A percentile compares a stretch with the other conserved stretches of the same genome.
Evolutionary conservation across 2,888 invertebrate species (phyloP).

Genomic region (Amaurobius ferox): DNA sequence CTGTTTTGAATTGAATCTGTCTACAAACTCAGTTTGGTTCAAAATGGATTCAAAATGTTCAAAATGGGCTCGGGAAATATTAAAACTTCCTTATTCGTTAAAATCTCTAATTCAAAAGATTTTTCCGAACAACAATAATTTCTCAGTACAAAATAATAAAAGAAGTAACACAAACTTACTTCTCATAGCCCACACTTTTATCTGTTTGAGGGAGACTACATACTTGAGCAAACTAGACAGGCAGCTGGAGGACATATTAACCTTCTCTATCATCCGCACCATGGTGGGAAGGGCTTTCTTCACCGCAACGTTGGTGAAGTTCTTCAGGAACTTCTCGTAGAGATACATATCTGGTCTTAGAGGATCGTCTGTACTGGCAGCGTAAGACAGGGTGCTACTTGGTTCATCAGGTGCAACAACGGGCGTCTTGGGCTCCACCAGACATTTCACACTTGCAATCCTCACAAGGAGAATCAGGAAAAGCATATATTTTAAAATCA

Average conservation of each 20-base stretch:
- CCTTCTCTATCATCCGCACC: constrained; percentile 30
- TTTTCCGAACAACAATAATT: no score
- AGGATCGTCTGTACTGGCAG: neutral
- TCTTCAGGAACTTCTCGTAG: constrained; percentile 50
- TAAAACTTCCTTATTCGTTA: no score
- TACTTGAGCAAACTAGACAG: constrained; percentile 55
- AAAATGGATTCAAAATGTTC: no score
- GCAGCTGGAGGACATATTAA: constrained; percentile 52
- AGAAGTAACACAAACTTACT: constrained; percentile 57
- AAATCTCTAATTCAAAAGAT: no score
- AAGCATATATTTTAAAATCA: neutral
- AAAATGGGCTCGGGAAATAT: no score
- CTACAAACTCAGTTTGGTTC: no score
- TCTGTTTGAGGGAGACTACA: constrained; percentile 37
- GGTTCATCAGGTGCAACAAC: no score
- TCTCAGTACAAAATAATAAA: no score
- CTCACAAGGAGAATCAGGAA: neutral
- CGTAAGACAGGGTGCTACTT: neutral
- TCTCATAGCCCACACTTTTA: constrained; percentile 65
- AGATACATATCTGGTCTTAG: constrained; percentile 25
- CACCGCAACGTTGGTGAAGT: constrained; percentile 40
- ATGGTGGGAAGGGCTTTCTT: constrained; percentile 34
- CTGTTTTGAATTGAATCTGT: no score
- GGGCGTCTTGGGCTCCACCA: neutral
- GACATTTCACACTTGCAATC: neutral